These are phyloP conservation scores for Pomatorhinus ruficollis DNA, from an alignment of 2,113 vertebrate species.

Conservation along the genomic window DNA sequence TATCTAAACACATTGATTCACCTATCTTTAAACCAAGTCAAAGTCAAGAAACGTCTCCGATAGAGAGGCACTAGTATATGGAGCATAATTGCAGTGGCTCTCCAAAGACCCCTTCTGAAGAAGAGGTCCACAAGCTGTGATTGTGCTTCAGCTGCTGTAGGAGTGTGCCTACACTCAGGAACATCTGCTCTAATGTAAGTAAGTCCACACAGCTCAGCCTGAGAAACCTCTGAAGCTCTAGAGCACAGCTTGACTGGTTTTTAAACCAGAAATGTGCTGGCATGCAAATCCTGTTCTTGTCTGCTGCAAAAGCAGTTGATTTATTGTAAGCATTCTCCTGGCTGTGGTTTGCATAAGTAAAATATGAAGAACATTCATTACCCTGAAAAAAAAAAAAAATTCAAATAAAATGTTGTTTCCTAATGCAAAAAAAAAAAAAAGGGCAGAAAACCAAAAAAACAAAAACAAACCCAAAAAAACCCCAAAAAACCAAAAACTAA, in stretches of 20 bases:
- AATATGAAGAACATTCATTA: conserved; percentile 22
- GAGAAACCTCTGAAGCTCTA: neutral
- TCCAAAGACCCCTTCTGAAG: neutral
- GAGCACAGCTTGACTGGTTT: conserved; percentile 22
- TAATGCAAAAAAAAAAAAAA: neutral
- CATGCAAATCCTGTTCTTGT: neutral
- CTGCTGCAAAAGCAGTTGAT: neutral
- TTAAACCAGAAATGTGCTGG: neutral
- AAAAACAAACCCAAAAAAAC: too few relatives aligned
- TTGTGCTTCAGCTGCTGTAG: neutral
- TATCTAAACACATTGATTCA: neutral
- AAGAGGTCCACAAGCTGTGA: neutral
- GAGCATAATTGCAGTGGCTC: neutral
- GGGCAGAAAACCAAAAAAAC: neutral
- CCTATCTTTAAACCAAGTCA: neutral
- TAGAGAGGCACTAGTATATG: neutral
- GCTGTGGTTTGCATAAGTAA: conserved; percentile 33
- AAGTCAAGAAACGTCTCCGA: neutral
- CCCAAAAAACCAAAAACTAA: too few relatives aligned
- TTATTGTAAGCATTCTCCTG: conserved; percentile 7
- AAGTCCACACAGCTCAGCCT: neutral
- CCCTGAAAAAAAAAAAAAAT: neutral
- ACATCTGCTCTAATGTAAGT: neutral
- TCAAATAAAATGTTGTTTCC: neutral
- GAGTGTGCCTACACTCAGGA: neutral